A percentile compares a stretch with the other conserved stretches of the same genome.
These are phyloP conservation scores for Aphelinus atriplicis DNA, from an alignment of 1,140 invertebrate species.

Conservation along the genomic window DNA sequence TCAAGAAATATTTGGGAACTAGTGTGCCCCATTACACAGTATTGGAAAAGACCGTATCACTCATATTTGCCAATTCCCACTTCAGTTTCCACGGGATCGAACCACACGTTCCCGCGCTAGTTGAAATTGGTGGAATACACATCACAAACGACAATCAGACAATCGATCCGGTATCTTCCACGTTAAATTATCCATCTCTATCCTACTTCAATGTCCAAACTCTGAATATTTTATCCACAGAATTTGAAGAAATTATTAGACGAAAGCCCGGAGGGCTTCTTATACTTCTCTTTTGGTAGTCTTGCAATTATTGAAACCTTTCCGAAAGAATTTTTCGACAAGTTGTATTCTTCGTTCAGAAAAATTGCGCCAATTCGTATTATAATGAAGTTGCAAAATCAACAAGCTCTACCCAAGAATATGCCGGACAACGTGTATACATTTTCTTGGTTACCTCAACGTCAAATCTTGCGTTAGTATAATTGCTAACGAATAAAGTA, in stretches of 20 bases:
- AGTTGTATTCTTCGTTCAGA: constrained; percentile 50
- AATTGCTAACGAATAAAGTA: background rate
- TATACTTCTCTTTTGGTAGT: constrained; percentile 77
- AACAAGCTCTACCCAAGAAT: constrained; percentile 52
- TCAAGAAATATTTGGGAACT: constrained; percentile 59
- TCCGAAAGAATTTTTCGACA: constrained; percentile 53
- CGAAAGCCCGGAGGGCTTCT: constrained; percentile 72
- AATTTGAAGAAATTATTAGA: constrained; percentile 74
- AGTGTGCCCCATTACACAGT: constrained; percentile 55
- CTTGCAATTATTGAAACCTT: constrained; percentile 70
- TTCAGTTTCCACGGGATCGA: constrained; percentile 64
- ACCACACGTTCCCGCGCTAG: constrained; percentile 62
- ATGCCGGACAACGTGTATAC: constrained; percentile 71
- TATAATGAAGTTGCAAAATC: constrained; percentile 49
- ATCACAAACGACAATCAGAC: constrained; percentile 47
- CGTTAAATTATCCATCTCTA: constrained; percentile 33
- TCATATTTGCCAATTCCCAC: constrained; percentile 70
- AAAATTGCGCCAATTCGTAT: constrained; percentile 51
- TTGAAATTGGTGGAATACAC: constrained; percentile 73
- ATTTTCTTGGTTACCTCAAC: constrained; percentile 73
- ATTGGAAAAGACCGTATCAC: constrained; percentile 57
- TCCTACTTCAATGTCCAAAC: background rate
- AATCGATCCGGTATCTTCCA: constrained; percentile 48
- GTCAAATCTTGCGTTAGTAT: constrained; percentile 58
- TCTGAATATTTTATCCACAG: constrained; percentile 53